Evolutionary conservation across 2,888 invertebrate species (phyloP).

Genomic region (Pinctada fucata): DNA sequence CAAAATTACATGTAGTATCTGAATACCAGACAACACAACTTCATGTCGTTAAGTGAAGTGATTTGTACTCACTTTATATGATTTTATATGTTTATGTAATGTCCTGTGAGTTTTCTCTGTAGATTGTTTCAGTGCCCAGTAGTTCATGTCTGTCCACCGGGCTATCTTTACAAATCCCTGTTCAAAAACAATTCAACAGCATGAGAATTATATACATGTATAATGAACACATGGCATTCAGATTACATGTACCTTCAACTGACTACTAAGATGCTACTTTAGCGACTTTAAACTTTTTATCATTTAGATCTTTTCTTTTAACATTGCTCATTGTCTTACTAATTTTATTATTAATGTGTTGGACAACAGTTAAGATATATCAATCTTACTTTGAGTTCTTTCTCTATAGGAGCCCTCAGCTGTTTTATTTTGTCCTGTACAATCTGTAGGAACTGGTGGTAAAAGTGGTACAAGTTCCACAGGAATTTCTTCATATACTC

Average conservation of each 20-base stretch:
- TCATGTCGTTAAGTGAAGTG: no score
- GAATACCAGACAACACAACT: no score
- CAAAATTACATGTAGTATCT: no score
- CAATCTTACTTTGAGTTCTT: slow-evolving; percentile 84
- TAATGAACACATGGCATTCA: no score
- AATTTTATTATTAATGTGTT: no score
- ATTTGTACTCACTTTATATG: slow-evolving; percentile 82
- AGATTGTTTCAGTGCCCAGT: slow-evolving; percentile 93
- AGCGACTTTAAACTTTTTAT: not conserved
- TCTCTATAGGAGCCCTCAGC: slow-evolving; percentile 89
- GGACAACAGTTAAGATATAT: not conserved
- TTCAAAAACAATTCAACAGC: slow-evolving; percentile 13
- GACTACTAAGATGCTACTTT: not conserved
- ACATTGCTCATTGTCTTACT: no score
- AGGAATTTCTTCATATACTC: slow-evolving; percentile 63
- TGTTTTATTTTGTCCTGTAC: slow-evolving; percentile 83
- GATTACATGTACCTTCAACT: not conserved
- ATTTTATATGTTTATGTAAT: slow-evolving; percentile 90
- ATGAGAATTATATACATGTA: no score
- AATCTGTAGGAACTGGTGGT: slow-evolving; percentile 85
- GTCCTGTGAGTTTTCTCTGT: slow-evolving; percentile 92
- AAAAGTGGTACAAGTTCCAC: slow-evolving; percentile 85
- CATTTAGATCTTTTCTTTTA: not conserved
- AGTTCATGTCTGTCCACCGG: slow-evolving; percentile 95
- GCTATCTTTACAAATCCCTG: slow-evolving; percentile 94